A percentile compares a stretch with the other conserved stretches of the same genome.
These are phyloP conservation scores for Fregetta grallaria DNA, from an alignment of 2,113 vertebrate genomes.

Conservation along the genomic window DNA sequence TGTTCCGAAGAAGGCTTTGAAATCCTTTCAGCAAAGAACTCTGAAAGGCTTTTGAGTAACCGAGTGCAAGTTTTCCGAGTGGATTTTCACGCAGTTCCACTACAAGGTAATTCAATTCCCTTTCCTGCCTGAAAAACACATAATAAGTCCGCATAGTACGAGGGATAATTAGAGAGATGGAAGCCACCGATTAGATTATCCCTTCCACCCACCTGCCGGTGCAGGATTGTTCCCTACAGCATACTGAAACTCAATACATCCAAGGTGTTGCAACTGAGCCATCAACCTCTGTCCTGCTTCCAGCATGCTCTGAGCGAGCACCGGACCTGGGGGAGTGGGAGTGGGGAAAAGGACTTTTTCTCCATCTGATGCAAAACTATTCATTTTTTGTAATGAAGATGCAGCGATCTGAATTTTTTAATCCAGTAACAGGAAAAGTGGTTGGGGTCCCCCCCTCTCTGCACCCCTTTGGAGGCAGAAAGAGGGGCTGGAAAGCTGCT, in stretches of 20 bases:
- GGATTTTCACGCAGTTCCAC: background rate
- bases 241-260: background rate
- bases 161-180: background rate
- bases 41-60: background rate
- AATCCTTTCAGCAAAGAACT: background rate
- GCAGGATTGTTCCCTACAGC: background rate
- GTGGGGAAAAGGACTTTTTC: background rate
- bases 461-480: background rate
- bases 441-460: background rate
- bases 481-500: background rate
- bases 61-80: rapidly evolving
- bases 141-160: background rate
- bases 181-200: background rate
- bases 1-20: background rate
- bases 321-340: background rate
- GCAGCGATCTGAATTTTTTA: background rate
- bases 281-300: background rate
- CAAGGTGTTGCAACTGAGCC: background rate
- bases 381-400: background rate
- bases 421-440: background rate
- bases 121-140: background rate
- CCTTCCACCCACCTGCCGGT: background rate
- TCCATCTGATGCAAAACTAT: background rate
- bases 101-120: background rate
- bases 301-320: background rate